Conservation (phyloP, 37 sponge, comb jelly and placozoan species). For the Tethya wilhelma region DNA sequence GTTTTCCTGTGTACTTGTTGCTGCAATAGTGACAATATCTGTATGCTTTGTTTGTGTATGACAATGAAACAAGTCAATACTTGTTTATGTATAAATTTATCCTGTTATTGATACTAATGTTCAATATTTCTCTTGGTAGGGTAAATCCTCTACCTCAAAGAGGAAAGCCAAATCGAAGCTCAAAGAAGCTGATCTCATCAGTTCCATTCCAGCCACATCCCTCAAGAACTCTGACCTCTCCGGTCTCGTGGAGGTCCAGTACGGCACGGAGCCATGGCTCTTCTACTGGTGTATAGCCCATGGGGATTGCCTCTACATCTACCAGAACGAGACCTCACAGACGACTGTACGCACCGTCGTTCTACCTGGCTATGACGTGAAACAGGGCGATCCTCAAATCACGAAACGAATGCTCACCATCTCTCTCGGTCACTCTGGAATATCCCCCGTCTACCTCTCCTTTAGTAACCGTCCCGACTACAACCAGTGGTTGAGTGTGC, state of each 20-base stretch:
- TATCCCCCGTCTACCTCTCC: conserved; percentile 26
- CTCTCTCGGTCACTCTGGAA: conserved; percentile 19
- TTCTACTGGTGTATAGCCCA: conserved; percentile 68
- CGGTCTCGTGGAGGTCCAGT: conserved; percentile 54
- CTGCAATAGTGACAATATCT: neutral
- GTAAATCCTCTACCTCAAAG: neutral
- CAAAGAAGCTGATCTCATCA: conserved; percentile 36
- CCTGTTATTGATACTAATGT: too few species aligned
- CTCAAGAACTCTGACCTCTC: conserved; percentile 15
- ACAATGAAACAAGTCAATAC: too few species aligned
- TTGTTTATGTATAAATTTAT: conserved; percentile 2
- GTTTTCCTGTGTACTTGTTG: too few species aligned
- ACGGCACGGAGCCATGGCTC: conserved; percentile 40
- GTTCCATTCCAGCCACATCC: conserved; percentile 32
- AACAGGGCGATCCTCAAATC: neutral
- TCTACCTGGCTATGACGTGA: conserved; percentile 50
- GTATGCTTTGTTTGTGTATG: neutral
- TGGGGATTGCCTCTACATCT: conserved; percentile 58
- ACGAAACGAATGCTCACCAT: conserved; percentile 26
- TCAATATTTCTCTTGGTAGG: too few species aligned
- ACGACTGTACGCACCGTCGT: conserved; percentile 39
- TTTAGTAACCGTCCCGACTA: conserved; percentile 35
- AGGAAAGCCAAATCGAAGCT: conserved; percentile 19
- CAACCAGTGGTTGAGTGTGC: conserved; percentile 54
- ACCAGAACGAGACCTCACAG: conserved; percentile 41